Conservation (phyloP, 64 coral and sea anemone species). For the Acropora yongei region DNA sequence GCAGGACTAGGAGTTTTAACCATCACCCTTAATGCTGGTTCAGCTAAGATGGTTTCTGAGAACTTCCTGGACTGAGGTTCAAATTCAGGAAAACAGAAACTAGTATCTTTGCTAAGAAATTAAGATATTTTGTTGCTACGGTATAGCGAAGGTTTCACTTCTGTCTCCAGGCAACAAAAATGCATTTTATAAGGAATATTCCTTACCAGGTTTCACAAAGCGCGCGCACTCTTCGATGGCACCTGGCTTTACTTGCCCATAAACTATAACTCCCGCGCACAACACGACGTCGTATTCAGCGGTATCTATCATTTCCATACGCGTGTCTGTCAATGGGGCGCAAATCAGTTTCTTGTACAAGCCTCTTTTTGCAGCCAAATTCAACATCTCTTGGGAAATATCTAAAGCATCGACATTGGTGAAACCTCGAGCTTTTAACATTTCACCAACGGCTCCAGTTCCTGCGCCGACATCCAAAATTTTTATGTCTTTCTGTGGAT, state of each 20-base stretch:
- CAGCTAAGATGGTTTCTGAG: too few relatives aligned
- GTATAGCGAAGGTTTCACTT: too few relatives aligned
- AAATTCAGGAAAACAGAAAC: too few relatives aligned
- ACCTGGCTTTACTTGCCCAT: conserved; percentile 41
- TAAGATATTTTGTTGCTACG: background rate
- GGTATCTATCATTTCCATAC: conserved; percentile 40
- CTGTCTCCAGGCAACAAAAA: too few relatives aligned
- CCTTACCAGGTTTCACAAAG: conserved; percentile 65
- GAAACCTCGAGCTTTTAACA: conserved; percentile 59
- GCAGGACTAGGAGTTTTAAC: too few relatives aligned
- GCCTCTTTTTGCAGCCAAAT: conserved; percentile 8
- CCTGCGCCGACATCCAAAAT: conserved; percentile 65
- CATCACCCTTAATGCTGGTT: too few relatives aligned
- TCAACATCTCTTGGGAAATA: conserved; percentile 67
- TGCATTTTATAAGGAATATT: background rate
- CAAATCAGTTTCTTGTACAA: conserved; percentile 71
- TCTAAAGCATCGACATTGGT: conserved; percentile 57
- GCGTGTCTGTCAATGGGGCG: conserved; percentile 30
- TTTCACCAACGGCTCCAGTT: conserved; percentile 39
- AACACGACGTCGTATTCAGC: conserved; percentile 61
- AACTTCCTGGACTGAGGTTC: too few relatives aligned
- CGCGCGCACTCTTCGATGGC: conserved; percentile 58
- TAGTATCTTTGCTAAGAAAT: too few relatives aligned
- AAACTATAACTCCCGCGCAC: conserved; percentile 46
- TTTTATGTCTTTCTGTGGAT: conserved; percentile 17